Evolutionary conservation across 1,140 invertebrate species (phyloP).

Genomic region (Anastatus disparis): DNA sequence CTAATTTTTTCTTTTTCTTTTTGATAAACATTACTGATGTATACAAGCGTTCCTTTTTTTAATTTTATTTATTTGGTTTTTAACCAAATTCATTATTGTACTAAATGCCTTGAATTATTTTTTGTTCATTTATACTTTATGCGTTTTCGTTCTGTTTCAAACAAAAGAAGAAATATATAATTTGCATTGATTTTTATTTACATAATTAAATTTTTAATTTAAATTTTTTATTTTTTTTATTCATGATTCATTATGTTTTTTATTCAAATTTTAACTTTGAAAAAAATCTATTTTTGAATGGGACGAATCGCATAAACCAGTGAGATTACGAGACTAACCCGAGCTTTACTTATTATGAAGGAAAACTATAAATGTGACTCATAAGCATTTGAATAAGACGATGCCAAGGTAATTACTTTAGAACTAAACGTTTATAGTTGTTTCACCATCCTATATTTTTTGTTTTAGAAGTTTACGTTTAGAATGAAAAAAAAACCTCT

Average conservation of each 20-base stretch:
- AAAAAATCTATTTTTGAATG: constrained; percentile 25
- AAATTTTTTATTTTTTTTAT: no score
- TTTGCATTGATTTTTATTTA: no score
- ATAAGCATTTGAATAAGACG: constrained; percentile 45
- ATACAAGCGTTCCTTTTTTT: no score
- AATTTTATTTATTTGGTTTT: constrained; percentile 15
- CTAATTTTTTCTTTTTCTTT: not conserved
- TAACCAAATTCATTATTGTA: not conserved
- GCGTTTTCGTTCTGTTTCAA: not conserved
- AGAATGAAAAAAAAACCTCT: constrained; percentile 19
- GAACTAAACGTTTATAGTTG: constrained; percentile 48
- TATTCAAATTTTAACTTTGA: no score
- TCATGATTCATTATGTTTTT: no score
- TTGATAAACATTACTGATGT: no score
- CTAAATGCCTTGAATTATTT: not conserved
- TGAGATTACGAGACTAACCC: constrained; percentile 39
- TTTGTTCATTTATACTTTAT: not conserved
- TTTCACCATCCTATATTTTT: constrained; percentile 31
- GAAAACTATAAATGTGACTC: constrained; percentile 8
- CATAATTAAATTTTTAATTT: no score
- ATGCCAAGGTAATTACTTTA: constrained; percentile 62
- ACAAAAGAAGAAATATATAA: constrained; percentile 28
- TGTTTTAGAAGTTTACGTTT: no score
- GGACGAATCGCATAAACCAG: constrained; percentile 31
- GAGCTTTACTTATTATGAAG: constrained; percentile 36